Evolutionary conservation across 2,888 invertebrate species (phyloP).

Genomic region (Drosophila percnosoma): DNA sequence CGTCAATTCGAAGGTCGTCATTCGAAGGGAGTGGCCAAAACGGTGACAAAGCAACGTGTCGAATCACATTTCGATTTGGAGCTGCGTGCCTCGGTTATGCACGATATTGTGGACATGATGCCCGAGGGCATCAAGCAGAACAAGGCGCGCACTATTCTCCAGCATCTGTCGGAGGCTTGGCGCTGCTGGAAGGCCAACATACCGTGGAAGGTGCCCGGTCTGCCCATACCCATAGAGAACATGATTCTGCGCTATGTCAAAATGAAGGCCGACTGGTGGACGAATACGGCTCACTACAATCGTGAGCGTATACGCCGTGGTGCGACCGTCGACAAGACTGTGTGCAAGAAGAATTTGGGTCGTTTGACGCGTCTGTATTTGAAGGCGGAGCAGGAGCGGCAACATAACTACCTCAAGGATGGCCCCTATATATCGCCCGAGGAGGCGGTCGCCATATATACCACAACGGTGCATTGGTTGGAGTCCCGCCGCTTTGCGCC

Average conservation of each 20-base stretch:
- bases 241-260: slow-evolving; percentile 99
- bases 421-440: slow-evolving; percentile 99
- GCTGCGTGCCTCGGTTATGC: slow-evolving; percentile 97
- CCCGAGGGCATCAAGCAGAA: slow-evolving; percentile 99
- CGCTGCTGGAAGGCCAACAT: slow-evolving; percentile 99
- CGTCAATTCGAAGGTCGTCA: slow-evolving; percentile 99
- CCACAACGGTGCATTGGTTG: slow-evolving; percentile 99
- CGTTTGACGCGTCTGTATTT: slow-evolving; percentile 98
- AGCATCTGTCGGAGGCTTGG: slow-evolving; percentile 99
- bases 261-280: slow-evolving; percentile 99
- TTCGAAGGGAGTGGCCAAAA: slow-evolving; percentile 99
- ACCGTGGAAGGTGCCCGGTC: slow-evolving; percentile 99
- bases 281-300: slow-evolving; percentile 99
- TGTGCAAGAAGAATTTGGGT: slow-evolving; percentile 99
- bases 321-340: slow-evolving; percentile 99
- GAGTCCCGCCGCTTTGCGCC: slow-evolving; percentile 99
- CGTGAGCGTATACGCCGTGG: slow-evolving; percentile 98
- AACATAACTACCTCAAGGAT: slow-evolving; percentile 99
- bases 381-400: slow-evolving; percentile 99
- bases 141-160: slow-evolving; percentile 99
- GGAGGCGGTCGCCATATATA: slow-evolving; percentile 99
- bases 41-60: slow-evolving; percentile 99
- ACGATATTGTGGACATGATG: slow-evolving; percentile 99
- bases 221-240: slow-evolving; percentile 99
- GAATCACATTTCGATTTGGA: slow-evolving; percentile 99